Evolutionary conservation across 2,113 vertebrate genomes (phyloP), one percentile per base, ranked within the genome.

Genomic region (Grallaria varia): DNA sequence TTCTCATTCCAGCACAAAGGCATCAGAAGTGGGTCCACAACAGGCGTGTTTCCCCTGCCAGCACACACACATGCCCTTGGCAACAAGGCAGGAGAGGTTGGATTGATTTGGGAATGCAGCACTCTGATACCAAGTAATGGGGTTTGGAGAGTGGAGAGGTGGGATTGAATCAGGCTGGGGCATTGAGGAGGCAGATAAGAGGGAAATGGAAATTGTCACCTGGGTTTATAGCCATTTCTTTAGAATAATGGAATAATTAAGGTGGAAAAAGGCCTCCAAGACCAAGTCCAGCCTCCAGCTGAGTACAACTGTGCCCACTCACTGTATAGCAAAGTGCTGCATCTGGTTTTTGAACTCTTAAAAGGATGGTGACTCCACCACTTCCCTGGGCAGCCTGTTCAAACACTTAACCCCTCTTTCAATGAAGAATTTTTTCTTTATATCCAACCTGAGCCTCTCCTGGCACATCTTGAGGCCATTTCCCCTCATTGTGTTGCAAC

Each of bases 31-130:
- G 2, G 66, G 37, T 50, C 55, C 18, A 7, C 8, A n/a, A 7
- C 9, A 2, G 35, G 3, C 0, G 1, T 2, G 33, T 24, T 63
- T 27, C 55, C 39, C 42, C 58, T 3, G 0, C 17, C n/a, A 40
- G 58, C 19, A 20, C 28, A 8, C 45, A 6, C 66, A 12, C 3
- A 6, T 2, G 5, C 2, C 53, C 21, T 24, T 24, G 7, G 10
- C 33, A 30, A 28, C 0, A 0, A 53, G 56, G 58, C 3, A 2
- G 62, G 91, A 40, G 31, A 44, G 6, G n/a, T 4, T 45, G 56
- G 60, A 6, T 81, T 81, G 42, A 4, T 62, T 28, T 30, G 64
- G 67, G 64, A 83, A 56, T 2, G 2, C 2, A 5, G 79, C 44
- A 3, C 55, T 10, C 23, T 3, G 72, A 21, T 35, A 33, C 3